A percentile compares a stretch with the other conserved stretches of the same genome.
Conservation (phyloP, 2,797 vertebrate genomes). For the Typhlichthys eigenmanni region DNA sequence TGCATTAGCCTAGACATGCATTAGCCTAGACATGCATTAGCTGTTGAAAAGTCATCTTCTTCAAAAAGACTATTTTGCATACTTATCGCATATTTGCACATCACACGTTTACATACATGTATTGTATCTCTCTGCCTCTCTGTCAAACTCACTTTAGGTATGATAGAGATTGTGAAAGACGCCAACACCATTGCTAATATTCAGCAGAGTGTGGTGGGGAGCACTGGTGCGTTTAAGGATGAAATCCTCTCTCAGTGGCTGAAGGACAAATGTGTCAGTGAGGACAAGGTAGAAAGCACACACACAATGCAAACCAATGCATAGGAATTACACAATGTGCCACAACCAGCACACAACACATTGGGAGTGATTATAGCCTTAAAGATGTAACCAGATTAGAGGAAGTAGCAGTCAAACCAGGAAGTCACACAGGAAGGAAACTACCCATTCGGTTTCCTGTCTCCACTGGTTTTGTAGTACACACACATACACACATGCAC, state of each 20-base stretch:
- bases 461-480: slow-evolving; percentile 3
- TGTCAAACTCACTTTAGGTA: slow-evolving; percentile 74
- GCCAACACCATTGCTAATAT: slow-evolving; percentile 98
- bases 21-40: no score
- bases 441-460: slow-evolving; percentile 49
- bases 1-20: no score
- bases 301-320: not conserved
- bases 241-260: slow-evolving; percentile 96
- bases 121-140: not conserved
- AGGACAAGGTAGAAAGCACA: slow-evolving; percentile 85
- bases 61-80: no score
- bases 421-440: slow-evolving; percentile 64
- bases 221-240: slow-evolving; percentile 96
- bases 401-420: slow-evolving; percentile 37
- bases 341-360: not conserved
- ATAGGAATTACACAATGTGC: not conserved
- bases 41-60: no score
- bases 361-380: no score
- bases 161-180: slow-evolving; percentile 98
- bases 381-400: slow-evolving; percentile 14
- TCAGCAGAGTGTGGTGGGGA: slow-evolving; percentile 96
- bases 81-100: no score
- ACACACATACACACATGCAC: not conserved
- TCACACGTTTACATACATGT: not conserved
- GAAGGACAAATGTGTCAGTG: slow-evolving; percentile 88